Evolutionary conservation across 2,797 vertebrate genomes (phyloP), one percentile per base, ranked within the genome.

Genomic region (Manis pentadactyla): DNA sequence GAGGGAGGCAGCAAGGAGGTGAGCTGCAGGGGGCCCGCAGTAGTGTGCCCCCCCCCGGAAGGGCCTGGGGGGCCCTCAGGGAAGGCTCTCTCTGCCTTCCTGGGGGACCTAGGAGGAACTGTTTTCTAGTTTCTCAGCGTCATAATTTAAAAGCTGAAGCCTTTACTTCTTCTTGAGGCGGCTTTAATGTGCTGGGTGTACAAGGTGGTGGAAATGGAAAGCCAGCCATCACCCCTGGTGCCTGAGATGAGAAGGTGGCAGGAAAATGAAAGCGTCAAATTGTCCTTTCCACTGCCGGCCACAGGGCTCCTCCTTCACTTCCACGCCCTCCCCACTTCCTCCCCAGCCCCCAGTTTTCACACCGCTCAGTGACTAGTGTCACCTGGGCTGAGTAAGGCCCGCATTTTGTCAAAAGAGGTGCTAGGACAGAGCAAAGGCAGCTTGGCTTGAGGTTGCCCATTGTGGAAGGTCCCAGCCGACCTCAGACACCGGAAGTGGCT

Each of bases 241-340:
- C 61, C 73, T 39, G 87, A 96, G 66, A 66, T 59, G 34, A 57
- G 66, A 66, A 55, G 68, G 42, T 2, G 10, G 31, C 31, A 73
- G 95, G 84, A 93, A 94, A 69, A 78, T 21, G 83, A 57, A 90
- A 85, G 77, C 14, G 17, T 69, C 84, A 59, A 49, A 37, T 74
- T 18, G 59, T 84, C 2, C 2, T 96, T 94, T 93, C 96, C 94
- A 93, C 46, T 49, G 74, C 63, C 34, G 39, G 78, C 49, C 5
- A 0, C 39, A n/a, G 53, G 78, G 46, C 46, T 83, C 68, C 11
- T 2, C 37, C 86, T 42, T 4, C 0, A 7, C 31, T 51, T 4
- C 17, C 8, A 1, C 51, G 1, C 8, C 81, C 91, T 95, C 49
- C 84, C 78, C 57, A 90, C 90, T 97, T 97, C 93, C 90, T 96